Evolutionary conservation across 2,888 invertebrate species (phyloP), one percentile per base, ranked within the genome.

Genomic region (Andrena dorsata): DNA sequence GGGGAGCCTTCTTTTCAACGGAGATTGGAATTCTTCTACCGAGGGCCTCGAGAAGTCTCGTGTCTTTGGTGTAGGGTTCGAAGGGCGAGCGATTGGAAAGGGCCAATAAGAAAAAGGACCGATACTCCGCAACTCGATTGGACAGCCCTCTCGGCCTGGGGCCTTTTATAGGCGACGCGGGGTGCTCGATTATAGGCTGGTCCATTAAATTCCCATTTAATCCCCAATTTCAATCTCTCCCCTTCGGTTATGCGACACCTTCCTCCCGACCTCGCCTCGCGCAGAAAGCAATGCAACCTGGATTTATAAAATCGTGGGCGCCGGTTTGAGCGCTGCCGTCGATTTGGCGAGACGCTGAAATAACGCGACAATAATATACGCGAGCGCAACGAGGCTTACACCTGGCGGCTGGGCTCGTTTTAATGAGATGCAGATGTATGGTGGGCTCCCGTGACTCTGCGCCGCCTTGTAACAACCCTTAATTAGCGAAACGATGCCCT

Each of bases 401-500:
- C 85, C 85, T 76, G 84, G 79, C 60, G 68, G n/a, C 30, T 2
- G 60, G 41, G 30, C 61, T 75, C 79, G 72, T 79, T 80, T 76
- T 90, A 90, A 90, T 86, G 90, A 90, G 90, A 90, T 88, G 85
- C 90, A 88, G 87, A 87, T 89, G 87, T 83, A 88, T 80, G 26
- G 26, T 60, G n/a, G 35, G 56, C 75, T 47, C 51, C 51, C 10
- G 77, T 74, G 75, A 66, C 73, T 65, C 65, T 68, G 41, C 68
- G 49, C 47, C 16, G 51, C 53, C 87, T 83, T 76, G 88, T 85
- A 88, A 89, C 90, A 89, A 89, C 88, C 90, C 91, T 92, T 91
- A 92, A 92, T 92, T 92, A 91, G 90, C 90, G 85, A 90, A 90
- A 83, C 85, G 85, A 88, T 89, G 88, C 90, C 90, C 87, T 84